Evolutionary conservation across 1,140 invertebrate species (phyloP).

Genomic region (Varroa destructor): DNA sequence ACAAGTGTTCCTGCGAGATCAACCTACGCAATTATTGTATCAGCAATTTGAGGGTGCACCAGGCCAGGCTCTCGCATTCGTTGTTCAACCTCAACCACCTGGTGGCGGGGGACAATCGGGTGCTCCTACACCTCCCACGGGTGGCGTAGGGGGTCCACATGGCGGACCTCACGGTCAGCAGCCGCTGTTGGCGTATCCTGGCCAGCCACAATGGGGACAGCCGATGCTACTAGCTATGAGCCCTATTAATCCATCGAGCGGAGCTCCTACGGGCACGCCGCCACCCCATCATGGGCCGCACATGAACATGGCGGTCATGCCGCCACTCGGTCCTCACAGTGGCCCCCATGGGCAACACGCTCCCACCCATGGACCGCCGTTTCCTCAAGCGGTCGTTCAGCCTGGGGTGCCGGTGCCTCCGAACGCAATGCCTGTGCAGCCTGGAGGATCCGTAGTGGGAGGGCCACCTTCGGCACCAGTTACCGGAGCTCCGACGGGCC

Average conservation of each 20-base stretch:
- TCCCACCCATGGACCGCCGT: neutral
- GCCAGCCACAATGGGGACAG: constrained; percentile 9
- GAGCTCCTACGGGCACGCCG: constrained; percentile 15
- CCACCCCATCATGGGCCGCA: constrained; percentile 18
- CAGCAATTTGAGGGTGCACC: neutral
- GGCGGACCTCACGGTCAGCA: constrained; percentile 19
- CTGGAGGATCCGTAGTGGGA: no score
- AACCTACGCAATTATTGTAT: neutral
- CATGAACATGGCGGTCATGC: constrained; percentile 4
- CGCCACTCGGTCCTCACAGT: neutral
- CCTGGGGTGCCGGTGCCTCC: no score
- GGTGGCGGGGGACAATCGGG: neutral
- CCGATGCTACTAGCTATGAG: constrained; percentile 16
- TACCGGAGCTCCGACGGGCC: no score
- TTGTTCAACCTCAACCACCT: neutral
- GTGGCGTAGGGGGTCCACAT: neutral
- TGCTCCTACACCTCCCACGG: constrained; percentile 7
- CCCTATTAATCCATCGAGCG: neutral
- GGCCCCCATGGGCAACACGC: neutral
- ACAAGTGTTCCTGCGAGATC: neutral
- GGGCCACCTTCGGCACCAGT: no score
- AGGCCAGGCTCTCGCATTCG: constrained; percentile 4
- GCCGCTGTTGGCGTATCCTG: constrained; percentile 7
- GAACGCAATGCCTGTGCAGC: no score
- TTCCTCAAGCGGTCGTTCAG: no score